These are phyloP conservation scores for Drosophila helvetica DNA, from an alignment of 2,888 invertebrate genomes.

Conservation along the genomic window DNA sequence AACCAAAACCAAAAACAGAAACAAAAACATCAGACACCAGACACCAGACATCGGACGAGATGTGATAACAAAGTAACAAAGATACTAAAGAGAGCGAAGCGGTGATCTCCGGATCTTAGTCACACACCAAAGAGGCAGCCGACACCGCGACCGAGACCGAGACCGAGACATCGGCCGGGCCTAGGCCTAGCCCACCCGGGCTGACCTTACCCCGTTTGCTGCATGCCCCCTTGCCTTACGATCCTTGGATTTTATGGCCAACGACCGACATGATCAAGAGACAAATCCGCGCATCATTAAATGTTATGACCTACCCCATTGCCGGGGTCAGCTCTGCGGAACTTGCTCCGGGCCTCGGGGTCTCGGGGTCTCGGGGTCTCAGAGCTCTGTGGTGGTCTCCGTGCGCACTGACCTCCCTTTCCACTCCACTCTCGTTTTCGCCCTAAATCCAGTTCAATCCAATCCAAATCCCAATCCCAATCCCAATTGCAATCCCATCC, in stretches of 20 bases:
- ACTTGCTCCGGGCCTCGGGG: conserved; percentile 21
- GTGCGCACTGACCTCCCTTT: conserved; percentile 12
- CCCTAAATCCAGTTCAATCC: conserved; percentile 3
- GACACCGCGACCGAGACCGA: neutral
- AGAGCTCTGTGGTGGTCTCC: conserved; percentile 18
- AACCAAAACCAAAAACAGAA: too few species aligned
- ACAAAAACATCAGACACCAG: conserved; percentile 9
- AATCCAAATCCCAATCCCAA: neutral
- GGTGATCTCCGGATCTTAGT: conserved; percentile 18
- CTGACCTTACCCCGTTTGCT: conserved; percentile 34
- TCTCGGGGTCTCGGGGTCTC: too few species aligned
- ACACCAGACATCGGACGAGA: conserved; percentile 30
- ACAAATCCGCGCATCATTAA: conserved; percentile 57
- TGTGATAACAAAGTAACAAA: conserved; percentile 59
- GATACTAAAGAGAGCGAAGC: conserved; percentile 39
- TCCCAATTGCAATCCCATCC: neutral
- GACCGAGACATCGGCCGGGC: too few species aligned
- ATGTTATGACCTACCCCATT: conserved; percentile 52
- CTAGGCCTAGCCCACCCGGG: conserved; percentile 9
- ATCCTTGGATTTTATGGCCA: conserved; percentile 30
- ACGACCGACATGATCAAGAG: conserved; percentile 35
- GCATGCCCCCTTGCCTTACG: neutral
- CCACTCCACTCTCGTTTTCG: conserved; percentile 20
- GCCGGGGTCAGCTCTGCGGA: conserved; percentile 13
- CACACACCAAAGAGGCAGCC: neutral